Evolutionary conservation across 2,888 invertebrate species (phyloP).

Genomic region (Cheilosia vernalis): DNA sequence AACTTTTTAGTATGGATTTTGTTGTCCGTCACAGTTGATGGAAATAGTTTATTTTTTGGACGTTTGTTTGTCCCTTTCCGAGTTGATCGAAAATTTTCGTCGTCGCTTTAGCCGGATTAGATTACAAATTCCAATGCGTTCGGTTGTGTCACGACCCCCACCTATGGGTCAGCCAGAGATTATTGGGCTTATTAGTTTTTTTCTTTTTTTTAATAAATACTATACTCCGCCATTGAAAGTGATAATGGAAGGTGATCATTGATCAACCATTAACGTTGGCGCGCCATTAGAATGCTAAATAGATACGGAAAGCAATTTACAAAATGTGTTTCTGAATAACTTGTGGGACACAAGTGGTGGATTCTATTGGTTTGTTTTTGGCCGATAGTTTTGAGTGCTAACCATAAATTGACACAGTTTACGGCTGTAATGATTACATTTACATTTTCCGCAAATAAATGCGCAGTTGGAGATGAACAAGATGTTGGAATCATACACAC

Average conservation of each 20-base stretch:
- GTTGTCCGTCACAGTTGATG: slow-evolving; percentile 37
- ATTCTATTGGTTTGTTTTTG: neutral
- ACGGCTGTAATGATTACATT: neutral
- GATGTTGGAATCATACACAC: no score
- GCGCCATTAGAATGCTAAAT: slow-evolving; percentile 36
- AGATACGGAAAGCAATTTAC: slow-evolving; percentile 21
- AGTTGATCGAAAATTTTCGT: slow-evolving; percentile 12
- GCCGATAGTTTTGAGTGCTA: neutral
- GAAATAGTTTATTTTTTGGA: neutral
- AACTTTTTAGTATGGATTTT: slow-evolving; percentile 26
- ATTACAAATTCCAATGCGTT: slow-evolving; percentile 45
- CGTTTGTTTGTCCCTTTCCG: slow-evolving; percentile 23
- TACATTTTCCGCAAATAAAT: neutral
- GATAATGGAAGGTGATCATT: slow-evolving; percentile 25
- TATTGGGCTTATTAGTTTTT: neutral
- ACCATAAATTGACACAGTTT: slow-evolving; percentile 2
- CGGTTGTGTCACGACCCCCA: slow-evolving; percentile 35
- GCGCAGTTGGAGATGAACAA: no score
- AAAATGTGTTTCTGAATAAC: slow-evolving; percentile 7
- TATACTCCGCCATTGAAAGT: neutral
- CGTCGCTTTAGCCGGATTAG: slow-evolving; percentile 26
- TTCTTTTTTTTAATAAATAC: neutral
- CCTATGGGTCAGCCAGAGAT: slow-evolving; percentile 37
- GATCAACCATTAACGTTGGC: slow-evolving; percentile 26
- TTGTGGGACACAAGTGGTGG: slow-evolving; percentile 6